A percentile compares a stretch with the other conserved stretches of the same genome.
These are phyloP conservation scores for Nymphicus hollandicus DNA, from an alignment of 2,113 vertebrate genomes.

Conservation along the genomic window DNA sequence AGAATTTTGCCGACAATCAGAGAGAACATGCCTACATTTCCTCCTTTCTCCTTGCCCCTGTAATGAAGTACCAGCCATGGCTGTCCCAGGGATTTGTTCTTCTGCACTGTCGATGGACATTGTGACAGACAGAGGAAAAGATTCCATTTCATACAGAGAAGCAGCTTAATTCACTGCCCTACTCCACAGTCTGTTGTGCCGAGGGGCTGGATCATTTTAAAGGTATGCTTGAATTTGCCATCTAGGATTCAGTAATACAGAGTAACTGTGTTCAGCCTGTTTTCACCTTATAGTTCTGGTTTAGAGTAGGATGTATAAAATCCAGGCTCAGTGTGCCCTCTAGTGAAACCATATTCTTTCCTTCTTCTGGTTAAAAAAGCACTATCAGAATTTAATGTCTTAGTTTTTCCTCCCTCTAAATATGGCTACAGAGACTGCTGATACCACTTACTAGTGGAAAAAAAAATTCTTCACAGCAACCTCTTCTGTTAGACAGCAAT, in stretches of 20 bases:
- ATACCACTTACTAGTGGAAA: background rate
- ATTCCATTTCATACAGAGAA: background rate
- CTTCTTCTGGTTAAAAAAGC: background rate
- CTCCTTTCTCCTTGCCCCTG: background rate
- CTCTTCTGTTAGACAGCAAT: background rate
- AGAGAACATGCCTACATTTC: background rate
- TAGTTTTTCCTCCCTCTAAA: background rate
- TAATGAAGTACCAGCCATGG: background rate
- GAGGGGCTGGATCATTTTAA: background rate
- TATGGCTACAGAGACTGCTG: background rate
- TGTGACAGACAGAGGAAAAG: background rate
- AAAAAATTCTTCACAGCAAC: background rate
- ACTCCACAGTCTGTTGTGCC: too few relatives aligned
- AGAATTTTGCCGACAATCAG: background rate
- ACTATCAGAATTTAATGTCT: background rate
- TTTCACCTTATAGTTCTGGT: background rate
- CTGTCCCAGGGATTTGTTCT: background rate
- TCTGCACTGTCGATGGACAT: background rate
- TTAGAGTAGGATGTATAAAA: background rate
- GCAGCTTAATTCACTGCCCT: background rate
- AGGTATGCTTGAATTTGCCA: background rate
- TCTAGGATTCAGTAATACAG: background rate
- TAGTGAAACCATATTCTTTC: background rate
- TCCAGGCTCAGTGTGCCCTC: background rate
- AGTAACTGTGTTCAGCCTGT: background rate